Evolutionary conservation across 2,888 invertebrate genomes (phyloP).

Genomic region (Tanaodytes sp.): DNA sequence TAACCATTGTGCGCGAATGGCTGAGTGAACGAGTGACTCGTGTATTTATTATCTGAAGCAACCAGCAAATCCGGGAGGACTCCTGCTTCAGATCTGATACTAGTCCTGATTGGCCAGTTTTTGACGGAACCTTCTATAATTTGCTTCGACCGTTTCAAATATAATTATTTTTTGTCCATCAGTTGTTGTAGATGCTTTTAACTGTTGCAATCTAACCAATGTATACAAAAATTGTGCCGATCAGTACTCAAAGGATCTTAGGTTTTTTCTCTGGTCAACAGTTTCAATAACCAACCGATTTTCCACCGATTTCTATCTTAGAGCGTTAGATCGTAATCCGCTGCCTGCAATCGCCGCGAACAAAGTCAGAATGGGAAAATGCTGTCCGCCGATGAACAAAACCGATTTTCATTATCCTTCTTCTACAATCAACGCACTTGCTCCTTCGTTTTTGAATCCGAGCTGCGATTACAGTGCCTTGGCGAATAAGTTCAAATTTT

Average conservation of each 20-base stretch:
- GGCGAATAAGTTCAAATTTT: slow-evolving; percentile 70
- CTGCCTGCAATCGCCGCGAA: slow-evolving; percentile 70
- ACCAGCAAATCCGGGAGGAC: slow-evolving; percentile 58
- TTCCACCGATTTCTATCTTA: slow-evolving; percentile 73
- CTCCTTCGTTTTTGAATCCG: slow-evolving; percentile 35
- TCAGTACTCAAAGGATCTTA: too few species aligned
- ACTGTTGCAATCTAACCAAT: too few species aligned
- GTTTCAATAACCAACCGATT: slow-evolving; percentile 70
- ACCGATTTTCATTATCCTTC: slow-evolving; percentile 12
- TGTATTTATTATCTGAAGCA: slow-evolving; percentile 68
- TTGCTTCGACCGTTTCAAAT: too few species aligned
- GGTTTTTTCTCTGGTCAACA: too few species aligned
- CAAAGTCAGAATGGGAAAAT: slow-evolving; percentile 51
- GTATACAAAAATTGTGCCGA: too few species aligned
- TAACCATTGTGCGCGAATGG: slow-evolving; percentile 63
- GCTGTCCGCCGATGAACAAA: slow-evolving; percentile 16
- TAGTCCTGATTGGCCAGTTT: too few species aligned
- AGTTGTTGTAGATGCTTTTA: too few species aligned
- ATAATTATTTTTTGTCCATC: too few species aligned
- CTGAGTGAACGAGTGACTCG: slow-evolving; percentile 61
- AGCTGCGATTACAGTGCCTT: slow-evolving; percentile 67
- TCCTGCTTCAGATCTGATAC: too few species aligned
- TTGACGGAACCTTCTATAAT: too few species aligned
- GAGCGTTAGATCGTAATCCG: slow-evolving; percentile 67
- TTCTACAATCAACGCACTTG: slow-evolving; percentile 21